Evolutionary conservation across 2,113 vertebrate genomes (phyloP), one percentile per base, ranked within the genome.

Genomic region (Xerus inauris): DNA sequence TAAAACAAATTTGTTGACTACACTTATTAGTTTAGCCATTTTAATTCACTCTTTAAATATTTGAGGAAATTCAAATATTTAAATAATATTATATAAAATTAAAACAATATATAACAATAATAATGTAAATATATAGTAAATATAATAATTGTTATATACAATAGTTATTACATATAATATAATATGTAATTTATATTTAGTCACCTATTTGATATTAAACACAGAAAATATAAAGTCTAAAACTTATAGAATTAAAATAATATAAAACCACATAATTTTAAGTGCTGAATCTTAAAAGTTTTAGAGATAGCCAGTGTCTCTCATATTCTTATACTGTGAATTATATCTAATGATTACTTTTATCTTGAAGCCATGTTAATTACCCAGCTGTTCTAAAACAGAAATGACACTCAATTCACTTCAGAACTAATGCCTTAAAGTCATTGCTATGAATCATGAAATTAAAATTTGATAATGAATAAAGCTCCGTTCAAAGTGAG

Each of bases 261-360:
- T 51, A 28, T 57, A 57, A 64, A 64, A 32, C 2, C 28, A 89
- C 11, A 86, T 3, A 26, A 35, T 57, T 35, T 84, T 83, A 75
- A 73, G 26, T 94, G 26, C 20, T 94, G 87, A 73, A 83, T 65
- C 24, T 87, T 87, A 32, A 81, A 79, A 42, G 7, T 38, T 77
- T 49, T 89, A 17, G 32, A 45, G 40, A 67, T 9, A 42, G 5
- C 65, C 35, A 89, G 40, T 71, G 9, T 62, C 80, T 73, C 19
- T 42, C 82, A 22, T 24, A 83, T 59, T 83, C 64, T 65, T 89
- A 47, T 5, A 42, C 0, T 90, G 16, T 93, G 10, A 88, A 84
- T 95, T 84, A 51, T 75, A 30, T 24, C 19, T 95, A 59, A 89
- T 72, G 3, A 71, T 94, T 94, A 82, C 45, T 67, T 95, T 93